phyloP scores from a whole-genome alignment of 1,140 invertebrate species.

The Drosophila fuyamai region DNA sequence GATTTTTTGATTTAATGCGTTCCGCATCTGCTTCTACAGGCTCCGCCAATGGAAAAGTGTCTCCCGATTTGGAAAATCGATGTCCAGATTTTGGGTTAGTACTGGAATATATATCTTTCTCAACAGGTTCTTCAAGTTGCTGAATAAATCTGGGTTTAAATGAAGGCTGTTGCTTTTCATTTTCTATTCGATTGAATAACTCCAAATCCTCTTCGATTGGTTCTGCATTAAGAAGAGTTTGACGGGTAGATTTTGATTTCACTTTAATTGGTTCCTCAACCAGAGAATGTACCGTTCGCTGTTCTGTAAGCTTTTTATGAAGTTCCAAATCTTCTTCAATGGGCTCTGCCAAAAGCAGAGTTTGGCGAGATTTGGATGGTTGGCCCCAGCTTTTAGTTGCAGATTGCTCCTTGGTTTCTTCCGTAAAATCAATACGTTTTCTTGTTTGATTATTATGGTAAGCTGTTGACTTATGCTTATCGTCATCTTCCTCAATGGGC shows the following conservation, averaged over 20 bases:
- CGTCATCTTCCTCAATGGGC: constrained; percentile 18
- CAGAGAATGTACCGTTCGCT: background rate
- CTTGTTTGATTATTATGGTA: background rate
- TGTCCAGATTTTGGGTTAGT: background rate
- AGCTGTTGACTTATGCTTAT: background rate
- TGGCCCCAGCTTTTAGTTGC: background rate
- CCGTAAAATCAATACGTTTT: background rate
- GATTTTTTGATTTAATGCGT: background rate
- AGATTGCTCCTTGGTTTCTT: background rate
- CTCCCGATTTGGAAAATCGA: background rate
- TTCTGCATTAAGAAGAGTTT: background rate
- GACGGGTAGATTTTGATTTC: background rate
- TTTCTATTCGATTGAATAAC: background rate
- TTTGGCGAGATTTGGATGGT: constrained; percentile 6
- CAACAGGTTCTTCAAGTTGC: no score
- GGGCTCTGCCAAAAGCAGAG: constrained; percentile 12
- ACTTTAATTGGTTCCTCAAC: background rate
- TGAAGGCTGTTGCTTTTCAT: background rate
- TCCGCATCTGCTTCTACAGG: background rate
- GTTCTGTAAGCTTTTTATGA: background rate
- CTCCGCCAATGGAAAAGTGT: background rate
- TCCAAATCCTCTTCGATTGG: constrained; percentile 3
- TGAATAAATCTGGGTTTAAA: no score
- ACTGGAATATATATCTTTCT: background rate
- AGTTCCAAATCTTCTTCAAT: constrained; percentile 15